Conservation (phyloP, 2,888 invertebrate species). For the Callinectes sapidus region DNA sequence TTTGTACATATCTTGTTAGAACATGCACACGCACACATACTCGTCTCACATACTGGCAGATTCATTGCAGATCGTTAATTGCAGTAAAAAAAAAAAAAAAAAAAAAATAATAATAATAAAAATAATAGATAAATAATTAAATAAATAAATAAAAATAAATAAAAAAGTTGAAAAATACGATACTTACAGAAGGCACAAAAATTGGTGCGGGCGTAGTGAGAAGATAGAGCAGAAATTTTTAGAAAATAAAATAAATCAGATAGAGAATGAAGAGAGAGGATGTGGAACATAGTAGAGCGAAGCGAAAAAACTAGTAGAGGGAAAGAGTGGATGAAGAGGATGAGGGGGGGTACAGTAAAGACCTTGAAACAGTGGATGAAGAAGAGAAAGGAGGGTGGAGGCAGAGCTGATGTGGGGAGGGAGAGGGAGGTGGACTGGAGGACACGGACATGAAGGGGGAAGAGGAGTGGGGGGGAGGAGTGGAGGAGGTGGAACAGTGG, state of each 20-base stretch:
- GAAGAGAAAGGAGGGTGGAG: neutral
- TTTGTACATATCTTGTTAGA: neutral
- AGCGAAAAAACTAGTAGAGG: neutral
- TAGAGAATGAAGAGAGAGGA: neutral
- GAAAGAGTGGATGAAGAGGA: neutral
- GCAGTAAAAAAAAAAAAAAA: neutral
- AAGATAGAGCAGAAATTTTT: neutral
- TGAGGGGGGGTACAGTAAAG: neutral
- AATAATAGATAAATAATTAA: neutral
- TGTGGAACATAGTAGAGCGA: neutral
- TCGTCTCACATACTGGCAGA: neutral
- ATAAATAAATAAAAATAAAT: no score
- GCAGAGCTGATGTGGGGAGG: neutral
- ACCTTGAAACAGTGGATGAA: neutral
- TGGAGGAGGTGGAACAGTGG: neutral
- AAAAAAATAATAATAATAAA: neutral
- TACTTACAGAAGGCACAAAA: neutral
- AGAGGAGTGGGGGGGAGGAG: neutral
- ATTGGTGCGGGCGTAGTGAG: neutral
- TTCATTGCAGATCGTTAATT: neutral
- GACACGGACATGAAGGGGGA: neutral
- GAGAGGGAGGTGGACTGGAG: neutral
- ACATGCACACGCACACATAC: neutral
- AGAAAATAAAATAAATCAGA: neutral
- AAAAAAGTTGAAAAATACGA: neutral